These are phyloP conservation scores for Mycetomoellerius zeteki DNA, from an alignment of 1,140 invertebrate species.

Conservation along the genomic window DNA sequence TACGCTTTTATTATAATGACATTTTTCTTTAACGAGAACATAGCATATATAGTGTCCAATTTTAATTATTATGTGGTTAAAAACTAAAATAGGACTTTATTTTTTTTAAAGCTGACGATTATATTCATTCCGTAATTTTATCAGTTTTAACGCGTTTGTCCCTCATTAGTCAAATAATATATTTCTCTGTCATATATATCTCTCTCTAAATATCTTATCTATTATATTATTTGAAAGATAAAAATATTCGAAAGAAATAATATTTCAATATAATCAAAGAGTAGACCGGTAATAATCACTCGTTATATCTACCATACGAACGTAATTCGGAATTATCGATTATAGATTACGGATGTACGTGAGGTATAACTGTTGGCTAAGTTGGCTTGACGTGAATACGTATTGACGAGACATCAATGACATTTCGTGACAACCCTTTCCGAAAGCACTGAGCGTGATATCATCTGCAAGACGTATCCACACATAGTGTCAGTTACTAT, in stretches of 20 bases:
- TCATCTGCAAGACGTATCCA: slow-evolving; percentile 59
- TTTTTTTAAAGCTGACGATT: not conserved
- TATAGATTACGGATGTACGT: slow-evolving; percentile 6
- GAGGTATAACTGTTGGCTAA: slow-evolving; percentile 36
- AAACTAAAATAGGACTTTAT: not conserved
- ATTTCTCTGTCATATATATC: not conserved
- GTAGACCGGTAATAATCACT: not conserved
- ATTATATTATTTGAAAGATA: not conserved
- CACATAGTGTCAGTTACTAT: slow-evolving; percentile 35
- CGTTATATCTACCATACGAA: not conserved
- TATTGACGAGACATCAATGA: slow-evolving; percentile 35
- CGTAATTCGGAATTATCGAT: slow-evolving; percentile 28
- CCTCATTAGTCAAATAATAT: not conserved
- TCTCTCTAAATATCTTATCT: not conserved
- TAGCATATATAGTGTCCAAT: not conserved
- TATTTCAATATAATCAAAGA: not conserved
- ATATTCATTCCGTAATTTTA: not conserved
- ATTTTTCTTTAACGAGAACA: slow-evolving; percentile 5
- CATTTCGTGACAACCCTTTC: slow-evolving; percentile 49
- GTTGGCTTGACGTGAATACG: not conserved
- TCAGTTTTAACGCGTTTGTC: not conserved
- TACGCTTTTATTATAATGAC: slow-evolving; percentile 13
- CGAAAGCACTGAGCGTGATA: slow-evolving; percentile 39
- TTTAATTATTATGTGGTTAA: slow-evolving; percentile 28
- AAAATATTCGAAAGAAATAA: not conserved